Evolutionary conservation across 2,888 invertebrate species (phyloP).

Genomic region (Phymatocera aterrima): DNA sequence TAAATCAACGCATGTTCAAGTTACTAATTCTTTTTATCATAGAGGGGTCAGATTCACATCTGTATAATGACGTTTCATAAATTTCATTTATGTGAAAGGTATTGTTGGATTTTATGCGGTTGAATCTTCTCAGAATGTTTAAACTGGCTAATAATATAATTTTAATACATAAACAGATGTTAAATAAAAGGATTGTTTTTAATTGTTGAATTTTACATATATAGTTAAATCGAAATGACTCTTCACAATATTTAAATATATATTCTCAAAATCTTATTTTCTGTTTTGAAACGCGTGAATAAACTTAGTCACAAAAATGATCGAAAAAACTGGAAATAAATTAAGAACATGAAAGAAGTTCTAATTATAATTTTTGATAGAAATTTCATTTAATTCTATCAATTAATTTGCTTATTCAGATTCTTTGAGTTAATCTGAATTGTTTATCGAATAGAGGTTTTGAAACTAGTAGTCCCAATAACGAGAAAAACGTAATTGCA

Average conservation of each 20-base stretch:
- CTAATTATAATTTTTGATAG: too few relatives aligned
- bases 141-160: conserved; percentile 7
- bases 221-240: too few relatives aligned
- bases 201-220: background rate
- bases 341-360: too few relatives aligned
- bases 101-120: background rate
- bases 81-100: background rate
- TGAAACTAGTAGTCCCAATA: background rate
- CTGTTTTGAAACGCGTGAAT: too few relatives aligned
- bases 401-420: background rate
- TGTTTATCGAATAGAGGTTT: background rate
- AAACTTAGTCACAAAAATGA: too few relatives aligned
- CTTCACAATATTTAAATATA: background rate
- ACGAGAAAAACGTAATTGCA: conserved; percentile 20
- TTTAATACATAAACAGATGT: too few relatives aligned
- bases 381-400: too few relatives aligned
- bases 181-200: conserved; percentile 52
- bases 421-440: background rate
- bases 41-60: too few relatives aligned
- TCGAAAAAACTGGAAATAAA: too few relatives aligned
- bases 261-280: background rate
- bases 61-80: too few relatives aligned
- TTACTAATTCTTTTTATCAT: too few relatives aligned
- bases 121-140: background rate
- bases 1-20: too few relatives aligned